Conservation (phyloP, 1,140 invertebrate genomes). For the Achroia grisella region DNA sequence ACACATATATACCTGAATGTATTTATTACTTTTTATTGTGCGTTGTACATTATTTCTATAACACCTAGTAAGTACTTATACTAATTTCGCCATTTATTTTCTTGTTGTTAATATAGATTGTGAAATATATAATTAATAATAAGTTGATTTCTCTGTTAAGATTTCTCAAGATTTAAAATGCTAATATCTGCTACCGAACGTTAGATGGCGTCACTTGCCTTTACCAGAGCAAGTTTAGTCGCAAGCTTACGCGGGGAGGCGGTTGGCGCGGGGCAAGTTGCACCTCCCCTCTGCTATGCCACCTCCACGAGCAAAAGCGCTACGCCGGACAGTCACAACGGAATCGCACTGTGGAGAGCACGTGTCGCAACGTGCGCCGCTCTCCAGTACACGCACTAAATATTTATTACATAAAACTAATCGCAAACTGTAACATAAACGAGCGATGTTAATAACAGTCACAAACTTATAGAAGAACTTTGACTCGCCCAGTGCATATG, state of each 20-base stretch:
- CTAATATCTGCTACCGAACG: conserved; percentile 30
- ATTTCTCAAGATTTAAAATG: neutral
- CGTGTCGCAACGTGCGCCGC: conserved; percentile 31
- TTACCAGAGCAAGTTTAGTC: conserved; percentile 14
- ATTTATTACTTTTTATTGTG: no score
- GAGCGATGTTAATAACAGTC: neutral
- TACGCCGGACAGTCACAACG: conserved; percentile 61
- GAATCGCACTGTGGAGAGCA: conserved; percentile 46
- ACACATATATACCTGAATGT: no score
- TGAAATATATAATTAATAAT: no score
- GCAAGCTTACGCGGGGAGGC: conserved; percentile 37
- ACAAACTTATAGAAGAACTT: conserved; percentile 24
- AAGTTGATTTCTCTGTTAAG: conserved; percentile 4
- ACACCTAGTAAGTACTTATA: no score
- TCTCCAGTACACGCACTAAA: conserved; percentile 51
- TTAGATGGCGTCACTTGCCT: conserved; percentile 47
- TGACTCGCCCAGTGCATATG: conserved; percentile 3
- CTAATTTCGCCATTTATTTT: no score
- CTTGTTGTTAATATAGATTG: no score
- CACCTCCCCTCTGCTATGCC: conserved; percentile 44
- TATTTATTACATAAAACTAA: conserved; percentile 59
- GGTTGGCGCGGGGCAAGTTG: conserved; percentile 37
- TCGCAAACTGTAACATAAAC: conserved; percentile 27
- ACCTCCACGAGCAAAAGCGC: conserved; percentile 54
- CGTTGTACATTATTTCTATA: no score